These are phyloP conservation scores for Eugnorisma glareosa DNA, from an alignment of 2,888 invertebrate species.

Conservation along the genomic window DNA sequence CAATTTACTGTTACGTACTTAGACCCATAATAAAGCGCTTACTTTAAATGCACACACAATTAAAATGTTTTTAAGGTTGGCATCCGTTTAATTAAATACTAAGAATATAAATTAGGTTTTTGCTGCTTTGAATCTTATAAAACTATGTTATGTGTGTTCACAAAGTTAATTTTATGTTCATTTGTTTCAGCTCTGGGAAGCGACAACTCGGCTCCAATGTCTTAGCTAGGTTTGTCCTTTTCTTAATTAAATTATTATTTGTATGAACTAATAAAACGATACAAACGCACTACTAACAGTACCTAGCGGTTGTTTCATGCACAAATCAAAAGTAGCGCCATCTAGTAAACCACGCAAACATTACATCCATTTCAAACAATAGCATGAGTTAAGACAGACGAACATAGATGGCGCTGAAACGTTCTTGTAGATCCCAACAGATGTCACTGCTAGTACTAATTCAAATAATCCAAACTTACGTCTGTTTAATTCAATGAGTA, in stretches of 20 bases:
- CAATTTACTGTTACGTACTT: slow-evolving; percentile 9
- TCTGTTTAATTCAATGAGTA: slow-evolving; percentile 35
- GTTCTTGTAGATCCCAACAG: slow-evolving; percentile 55
- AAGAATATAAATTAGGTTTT: slow-evolving; percentile 14
- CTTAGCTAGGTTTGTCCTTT: slow-evolving; percentile 93
- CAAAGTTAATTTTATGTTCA: slow-evolving; percentile 37
- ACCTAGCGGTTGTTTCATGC: slow-evolving; percentile 20
- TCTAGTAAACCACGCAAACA: slow-evolving; percentile 66
- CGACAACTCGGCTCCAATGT: slow-evolving; percentile 96
- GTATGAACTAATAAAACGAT: slow-evolving; percentile 1
- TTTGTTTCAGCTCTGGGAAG: slow-evolving; percentile 94
- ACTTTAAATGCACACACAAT: no score
- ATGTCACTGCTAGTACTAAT: slow-evolving; percentile 68
- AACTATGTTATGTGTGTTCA: not conserved
- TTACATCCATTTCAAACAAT: slow-evolving; percentile 20
- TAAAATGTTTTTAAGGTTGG: slow-evolving; percentile 18
- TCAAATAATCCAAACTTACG: not conserved
- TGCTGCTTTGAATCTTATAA: not conserved
- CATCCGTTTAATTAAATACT: slow-evolving; percentile 13
- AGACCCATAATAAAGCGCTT: not conserved
- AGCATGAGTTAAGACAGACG: slow-evolving; percentile 6
- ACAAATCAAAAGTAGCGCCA: slow-evolving; percentile 71
- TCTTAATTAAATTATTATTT: not conserved
- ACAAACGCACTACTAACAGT: slow-evolving; percentile 1
- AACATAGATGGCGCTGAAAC: slow-evolving; percentile 73